Conservation (phyloP, 2,113 vertebrate genomes). For the Sander lucioperca region DNA sequence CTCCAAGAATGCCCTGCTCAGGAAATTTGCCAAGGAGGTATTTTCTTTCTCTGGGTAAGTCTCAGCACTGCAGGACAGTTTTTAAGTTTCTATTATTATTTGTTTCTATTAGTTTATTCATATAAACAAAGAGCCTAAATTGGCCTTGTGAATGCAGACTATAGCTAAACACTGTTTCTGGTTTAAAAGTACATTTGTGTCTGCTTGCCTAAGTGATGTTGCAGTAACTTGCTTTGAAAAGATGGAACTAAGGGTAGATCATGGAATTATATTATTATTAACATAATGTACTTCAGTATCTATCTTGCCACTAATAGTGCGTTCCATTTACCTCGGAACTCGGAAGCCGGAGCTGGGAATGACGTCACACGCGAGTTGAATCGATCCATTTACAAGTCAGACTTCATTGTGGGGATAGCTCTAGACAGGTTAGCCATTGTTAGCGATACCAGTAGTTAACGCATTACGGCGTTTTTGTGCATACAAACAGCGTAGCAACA, state of each 20-base stretch:
- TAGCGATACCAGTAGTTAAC: too few species aligned
- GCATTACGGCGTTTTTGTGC: too few species aligned
- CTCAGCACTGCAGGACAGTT: background rate
- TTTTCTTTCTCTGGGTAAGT: conserved; percentile 93
- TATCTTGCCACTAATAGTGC: background rate
- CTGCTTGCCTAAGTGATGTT: background rate
- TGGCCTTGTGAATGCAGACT: background rate
- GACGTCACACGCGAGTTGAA: too few species aligned
- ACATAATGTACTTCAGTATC: background rate
- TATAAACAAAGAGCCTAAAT: background rate
- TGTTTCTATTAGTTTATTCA: background rate
- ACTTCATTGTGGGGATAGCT: too few species aligned
- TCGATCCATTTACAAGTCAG: too few species aligned
- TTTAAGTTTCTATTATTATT: background rate
- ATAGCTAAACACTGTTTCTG: background rate
- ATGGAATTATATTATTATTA: background rate
- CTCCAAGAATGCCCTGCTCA: conserved; percentile 91
- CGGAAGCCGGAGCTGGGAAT: too few species aligned
- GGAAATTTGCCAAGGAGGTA: conserved; percentile 94
- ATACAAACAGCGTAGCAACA: too few species aligned
- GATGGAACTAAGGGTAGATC: background rate
- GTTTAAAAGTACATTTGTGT: background rate
- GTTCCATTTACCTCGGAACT: too few species aligned
- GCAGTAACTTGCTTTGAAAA: background rate
- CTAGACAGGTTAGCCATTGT: too few species aligned